Percentiles rank a stretch among this genome's conserved stretches.
phyloP scores from a whole-genome alignment of 1,140 invertebrate species.

The Cotesia chilonis region DNA sequence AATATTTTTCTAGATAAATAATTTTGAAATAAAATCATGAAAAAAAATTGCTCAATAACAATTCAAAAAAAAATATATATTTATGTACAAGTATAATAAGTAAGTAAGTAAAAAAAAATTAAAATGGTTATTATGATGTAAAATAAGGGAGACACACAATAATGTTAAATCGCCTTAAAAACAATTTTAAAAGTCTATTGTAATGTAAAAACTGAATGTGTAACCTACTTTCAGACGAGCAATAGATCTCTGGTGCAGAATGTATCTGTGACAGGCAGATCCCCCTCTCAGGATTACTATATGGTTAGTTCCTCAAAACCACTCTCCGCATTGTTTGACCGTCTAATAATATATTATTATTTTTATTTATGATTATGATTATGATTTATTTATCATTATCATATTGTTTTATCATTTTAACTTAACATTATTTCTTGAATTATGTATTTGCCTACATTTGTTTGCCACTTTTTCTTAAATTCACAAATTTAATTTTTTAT shows the following conservation, averaged over 20 bases:
- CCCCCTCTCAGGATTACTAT: conserved; percentile 68
- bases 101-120: too few relatives aligned
- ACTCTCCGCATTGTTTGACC: conserved; percentile 67
- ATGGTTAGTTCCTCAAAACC: conserved; percentile 67
- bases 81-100: too few relatives aligned
- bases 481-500: too few relatives aligned
- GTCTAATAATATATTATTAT: conserved; percentile 58
- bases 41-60: too few relatives aligned
- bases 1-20: too few relatives aligned
- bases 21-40: too few relatives aligned
- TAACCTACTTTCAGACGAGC: conserved; percentile 68
- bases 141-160: conserved; percentile 27
- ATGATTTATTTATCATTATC: conserved; percentile 41
- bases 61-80: too few relatives aligned
- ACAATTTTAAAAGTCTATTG: conserved; percentile 46
- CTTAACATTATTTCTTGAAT: conserved; percentile 17
- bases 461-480: background rate
- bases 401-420: conserved; percentile 40
- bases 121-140: background rate
- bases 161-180: conserved; percentile 40
- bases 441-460: conserved; percentile 34
- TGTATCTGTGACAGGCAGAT: conserved; percentile 69
- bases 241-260: conserved; percentile 69
- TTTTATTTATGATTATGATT: conserved; percentile 36
- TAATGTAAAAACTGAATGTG: conserved; percentile 61